Percentiles rank a stretch among this genome's conserved stretches.
Evolutionary conservation across 2,888 invertebrate genomes (phyloP).

Genomic region (Heliconius ethilla): DNA sequence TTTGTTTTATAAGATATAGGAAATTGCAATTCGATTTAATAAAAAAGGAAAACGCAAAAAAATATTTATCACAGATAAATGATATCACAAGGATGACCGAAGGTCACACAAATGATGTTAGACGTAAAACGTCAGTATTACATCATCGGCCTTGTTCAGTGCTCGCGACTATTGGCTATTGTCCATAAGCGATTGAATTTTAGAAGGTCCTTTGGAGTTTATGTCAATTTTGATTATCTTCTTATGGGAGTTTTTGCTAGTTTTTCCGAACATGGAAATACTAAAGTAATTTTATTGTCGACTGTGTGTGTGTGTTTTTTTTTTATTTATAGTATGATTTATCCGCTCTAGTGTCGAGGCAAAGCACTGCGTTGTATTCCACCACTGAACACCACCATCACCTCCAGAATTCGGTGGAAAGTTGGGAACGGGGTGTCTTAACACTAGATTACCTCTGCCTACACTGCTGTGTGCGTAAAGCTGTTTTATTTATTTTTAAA

Average conservation of each 20-base stretch:
- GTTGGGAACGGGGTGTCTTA: too few species aligned
- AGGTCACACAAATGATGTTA: conserved; percentile 29
- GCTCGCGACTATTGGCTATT: conserved; percentile 21
- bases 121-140: conserved; percentile 29
- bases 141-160: conserved; percentile 26
- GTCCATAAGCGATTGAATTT: conserved; percentile 7
- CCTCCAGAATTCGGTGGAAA: too few species aligned
- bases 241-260: not conserved
- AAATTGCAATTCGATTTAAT: not conserved
- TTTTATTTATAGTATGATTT: too few species aligned
- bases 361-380: too few species aligned
- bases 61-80: conserved; percentile 7
- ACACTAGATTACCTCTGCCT: too few species aligned
- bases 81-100: conserved; percentile 27
- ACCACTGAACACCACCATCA: too few species aligned
- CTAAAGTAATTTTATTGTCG: too few species aligned
- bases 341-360: too few species aligned
- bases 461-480: too few species aligned
- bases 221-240: not conserved
- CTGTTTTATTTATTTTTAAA: too few species aligned
- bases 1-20: too few species aligned
- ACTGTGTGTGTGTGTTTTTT: too few species aligned
- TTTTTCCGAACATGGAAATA: not conserved
- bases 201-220: not conserved
- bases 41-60: not conserved